Conservation (phyloP, 2,888 invertebrate genomes). For the Crocallis elinguaria region DNA sequence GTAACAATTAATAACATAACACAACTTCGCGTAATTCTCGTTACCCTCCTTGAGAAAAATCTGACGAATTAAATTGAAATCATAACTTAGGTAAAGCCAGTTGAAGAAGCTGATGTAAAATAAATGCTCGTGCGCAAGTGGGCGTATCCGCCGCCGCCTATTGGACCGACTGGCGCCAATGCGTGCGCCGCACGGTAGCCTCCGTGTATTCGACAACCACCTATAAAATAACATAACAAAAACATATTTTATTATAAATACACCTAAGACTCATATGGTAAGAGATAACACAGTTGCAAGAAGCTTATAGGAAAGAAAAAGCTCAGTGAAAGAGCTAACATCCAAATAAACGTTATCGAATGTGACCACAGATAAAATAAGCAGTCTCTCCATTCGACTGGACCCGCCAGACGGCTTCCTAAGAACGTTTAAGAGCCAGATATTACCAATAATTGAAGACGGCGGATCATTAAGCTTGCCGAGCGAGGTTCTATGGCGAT, state of each 20-base stretch:
- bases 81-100: background rate
- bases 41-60: no score
- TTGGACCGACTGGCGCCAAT: constrained; percentile 78
- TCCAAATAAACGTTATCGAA: constrained; percentile 37
- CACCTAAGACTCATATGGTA: constrained; percentile 7
- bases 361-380: constrained; percentile 61
- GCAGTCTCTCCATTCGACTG: constrained; percentile 44
- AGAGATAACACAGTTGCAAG: background rate
- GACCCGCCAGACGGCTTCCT: constrained; percentile 75
- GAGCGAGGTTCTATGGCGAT: constrained; percentile 80
- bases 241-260: constrained; percentile 19
- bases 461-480: constrained; percentile 73
- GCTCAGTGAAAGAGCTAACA: constrained; percentile 12
- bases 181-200: constrained; percentile 79
- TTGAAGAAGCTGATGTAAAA: constrained; percentile 20
- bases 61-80: no score
- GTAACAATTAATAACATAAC: no score
- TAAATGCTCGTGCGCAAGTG: constrained; percentile 43
- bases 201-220: constrained; percentile 27
- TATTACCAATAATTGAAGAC: constrained; percentile 83
- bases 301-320: background rate
- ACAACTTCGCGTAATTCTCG: no score
- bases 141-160: constrained; percentile 72
- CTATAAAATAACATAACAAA: constrained; percentile 41
- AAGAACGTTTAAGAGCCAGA: constrained; percentile 78